Percentiles rank a stretch among this genome's conserved stretches.
Evolutionary conservation across 1,140 invertebrate species (phyloP).

Genomic region (Drosophila pandora): DNA sequence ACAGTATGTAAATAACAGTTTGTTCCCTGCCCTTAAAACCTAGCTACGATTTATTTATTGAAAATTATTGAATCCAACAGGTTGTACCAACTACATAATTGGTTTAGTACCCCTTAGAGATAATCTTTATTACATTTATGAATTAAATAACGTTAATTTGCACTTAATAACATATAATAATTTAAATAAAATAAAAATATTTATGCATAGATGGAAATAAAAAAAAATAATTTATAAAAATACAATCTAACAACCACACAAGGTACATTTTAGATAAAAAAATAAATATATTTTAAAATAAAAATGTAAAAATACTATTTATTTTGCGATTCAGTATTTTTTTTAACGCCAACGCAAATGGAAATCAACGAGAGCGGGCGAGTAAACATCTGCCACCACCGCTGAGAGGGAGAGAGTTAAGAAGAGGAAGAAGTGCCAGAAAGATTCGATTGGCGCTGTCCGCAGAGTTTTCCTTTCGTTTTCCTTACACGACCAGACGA

Average conservation of each 20-base stretch:
- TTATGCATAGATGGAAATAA: too few relatives aligned
- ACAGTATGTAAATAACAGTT: too few relatives aligned
- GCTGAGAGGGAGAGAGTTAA: conserved; percentile 38
- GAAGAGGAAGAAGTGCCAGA: conserved; percentile 59
- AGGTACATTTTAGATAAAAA: too few relatives aligned
- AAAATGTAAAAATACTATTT: not conserved
- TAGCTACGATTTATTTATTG: not conserved
- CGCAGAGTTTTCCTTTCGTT: conserved; percentile 64
- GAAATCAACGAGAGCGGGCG: conserved; percentile 7
- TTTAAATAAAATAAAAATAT: not conserved
- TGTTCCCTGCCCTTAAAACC: not conserved
- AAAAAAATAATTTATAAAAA: not conserved
- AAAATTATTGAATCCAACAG: not conserved
- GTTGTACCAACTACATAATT: not conserved
- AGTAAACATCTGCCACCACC: conserved; percentile 33
- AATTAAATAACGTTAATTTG: not conserved
- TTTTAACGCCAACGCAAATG: not conserved
- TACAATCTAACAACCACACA: conserved; percentile 10
- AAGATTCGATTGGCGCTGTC: conserved; percentile 71
- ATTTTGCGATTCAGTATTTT: not conserved
- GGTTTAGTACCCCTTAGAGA: too few relatives aligned
- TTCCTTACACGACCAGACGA: conserved; percentile 66
- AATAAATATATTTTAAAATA: not conserved
- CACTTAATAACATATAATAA: too few relatives aligned
- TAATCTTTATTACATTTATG: not conserved